Base-by-base conservation (phyloP, 2,888 invertebrate genomes). In the Drosophila ezoana region DNA sequence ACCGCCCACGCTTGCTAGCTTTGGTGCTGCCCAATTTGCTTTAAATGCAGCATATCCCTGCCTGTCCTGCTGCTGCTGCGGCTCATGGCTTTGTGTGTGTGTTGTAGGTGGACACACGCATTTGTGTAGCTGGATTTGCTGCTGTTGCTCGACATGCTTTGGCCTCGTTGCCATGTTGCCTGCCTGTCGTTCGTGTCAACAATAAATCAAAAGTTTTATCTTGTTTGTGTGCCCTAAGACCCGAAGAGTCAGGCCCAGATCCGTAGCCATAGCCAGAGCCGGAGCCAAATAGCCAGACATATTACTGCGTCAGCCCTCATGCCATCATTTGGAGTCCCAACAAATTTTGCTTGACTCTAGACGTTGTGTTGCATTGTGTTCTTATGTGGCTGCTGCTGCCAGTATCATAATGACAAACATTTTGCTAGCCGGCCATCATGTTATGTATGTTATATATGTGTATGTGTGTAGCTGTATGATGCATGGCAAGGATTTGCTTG, bases 121-220 rank as follows among this genome's bases (percentile, higher is more conserved):
- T 65, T 86, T 58, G 45, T 53, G 61, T 41, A 61, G 81, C 51
- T 69, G 68, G 52, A 72, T 66, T 59, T 60, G 78, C 47, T 64
- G 66, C 54, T 60, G 78, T 44, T 64, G 66, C 54, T 57, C 63
- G 66, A 63, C 49, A 44, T 59, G 40, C 51, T 35, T 38, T 37
- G 53, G 48, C 20, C 28, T 13, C 38, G 45, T 48, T 47, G 52
- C 64, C 60, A 65, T 65, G 73, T 70, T 60, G 53, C 32, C 35
- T 18, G 68, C 47, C 56, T 71, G 75, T 75, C 83, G 87, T 76
- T 62, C 79, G 71, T 89, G 85, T 88, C 87, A 85, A 77, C 87
- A 84, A 85, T 85, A 85, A 85, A 85, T 85, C 85, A 85, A 87
- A 85, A 88, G 81, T 76, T 86, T 85, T 85, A 85, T 85, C 85